Evolutionary conservation across 2,888 invertebrate species (phyloP).

Genomic region (Scrobipalpa atriplicella): DNA sequence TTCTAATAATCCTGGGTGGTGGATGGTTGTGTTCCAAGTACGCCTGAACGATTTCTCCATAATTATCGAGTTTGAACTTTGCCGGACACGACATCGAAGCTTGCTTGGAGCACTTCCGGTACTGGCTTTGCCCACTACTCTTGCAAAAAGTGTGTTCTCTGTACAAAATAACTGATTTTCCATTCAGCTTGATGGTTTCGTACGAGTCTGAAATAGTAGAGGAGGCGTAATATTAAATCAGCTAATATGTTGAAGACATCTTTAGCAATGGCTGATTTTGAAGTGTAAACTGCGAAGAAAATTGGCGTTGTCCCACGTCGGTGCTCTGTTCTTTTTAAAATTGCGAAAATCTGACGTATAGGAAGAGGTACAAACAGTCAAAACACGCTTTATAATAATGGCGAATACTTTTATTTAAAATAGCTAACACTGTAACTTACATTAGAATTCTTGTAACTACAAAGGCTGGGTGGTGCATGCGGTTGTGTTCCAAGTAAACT

Average conservation of each 20-base stretch:
- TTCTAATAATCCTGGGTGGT: conserved; percentile 40
- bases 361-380: too few relatives aligned
- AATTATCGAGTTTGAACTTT: background rate
- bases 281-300: background rate
- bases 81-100: background rate
- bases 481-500: too few relatives aligned
- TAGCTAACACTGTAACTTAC: too few relatives aligned
- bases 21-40: conserved; percentile 36
- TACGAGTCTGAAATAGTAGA: conserved; percentile 10
- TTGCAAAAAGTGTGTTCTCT: conserved; percentile 6
- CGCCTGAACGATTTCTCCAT: conserved; percentile 32
- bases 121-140: background rate
- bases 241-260: too few relatives aligned
- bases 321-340: too few relatives aligned
- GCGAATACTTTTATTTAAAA: too few relatives aligned
- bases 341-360: too few relatives aligned
- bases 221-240: background rate
- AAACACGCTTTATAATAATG: too few relatives aligned
- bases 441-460: too few relatives aligned
- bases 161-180: conserved; percentile 7
- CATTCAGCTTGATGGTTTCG: background rate
- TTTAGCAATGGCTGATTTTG: too few relatives aligned
- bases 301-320: background rate
- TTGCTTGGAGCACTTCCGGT: conserved; percentile 12
- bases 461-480: too few relatives aligned